Conservation (phyloP, 2,797 vertebrate species). For the Hippoglossus hippoglossus region DNA sequence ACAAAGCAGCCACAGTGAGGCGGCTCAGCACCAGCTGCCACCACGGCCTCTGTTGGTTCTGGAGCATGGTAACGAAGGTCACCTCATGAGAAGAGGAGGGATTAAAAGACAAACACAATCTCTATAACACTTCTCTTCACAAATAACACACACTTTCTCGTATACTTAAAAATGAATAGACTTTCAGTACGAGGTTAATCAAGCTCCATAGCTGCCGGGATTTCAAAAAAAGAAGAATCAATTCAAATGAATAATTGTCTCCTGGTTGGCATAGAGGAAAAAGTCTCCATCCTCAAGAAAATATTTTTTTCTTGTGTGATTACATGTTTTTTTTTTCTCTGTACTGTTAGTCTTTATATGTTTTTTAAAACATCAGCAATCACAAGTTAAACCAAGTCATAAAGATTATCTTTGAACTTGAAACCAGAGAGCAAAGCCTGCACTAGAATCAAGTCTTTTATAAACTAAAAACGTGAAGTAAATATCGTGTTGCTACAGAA, state of each 20-base stretch:
- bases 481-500: too few relatives aligned
- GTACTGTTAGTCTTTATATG: not conserved
- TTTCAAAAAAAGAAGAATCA: too few relatives aligned
- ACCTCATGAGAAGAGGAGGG: slow-evolving; percentile 14
- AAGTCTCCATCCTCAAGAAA: not conserved
- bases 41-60: slow-evolving; percentile 79
- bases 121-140: not conserved
- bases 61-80: slow-evolving; percentile 69
- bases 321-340: not conserved
- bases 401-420: not conserved
- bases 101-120: not conserved
- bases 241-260: too few relatives aligned
- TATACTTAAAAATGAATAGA: not conserved
- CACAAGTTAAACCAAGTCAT: not conserved
- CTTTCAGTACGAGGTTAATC: not conserved
- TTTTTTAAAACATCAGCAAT: too few relatives aligned
- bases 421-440: not conserved
- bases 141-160: not conserved
- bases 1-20: slow-evolving; percentile 84
- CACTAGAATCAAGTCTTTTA: not conserved
- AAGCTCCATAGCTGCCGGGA: not conserved
- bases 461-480: too few relatives aligned
- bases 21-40: slow-evolving; percentile 85
- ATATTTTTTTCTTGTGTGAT: too few relatives aligned
- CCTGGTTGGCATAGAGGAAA: not conserved